Evolutionary conservation across 2,888 invertebrate genomes (phyloP), one percentile per base, ranked within the genome.

Genomic region (Ditula angustiorana): DNA sequence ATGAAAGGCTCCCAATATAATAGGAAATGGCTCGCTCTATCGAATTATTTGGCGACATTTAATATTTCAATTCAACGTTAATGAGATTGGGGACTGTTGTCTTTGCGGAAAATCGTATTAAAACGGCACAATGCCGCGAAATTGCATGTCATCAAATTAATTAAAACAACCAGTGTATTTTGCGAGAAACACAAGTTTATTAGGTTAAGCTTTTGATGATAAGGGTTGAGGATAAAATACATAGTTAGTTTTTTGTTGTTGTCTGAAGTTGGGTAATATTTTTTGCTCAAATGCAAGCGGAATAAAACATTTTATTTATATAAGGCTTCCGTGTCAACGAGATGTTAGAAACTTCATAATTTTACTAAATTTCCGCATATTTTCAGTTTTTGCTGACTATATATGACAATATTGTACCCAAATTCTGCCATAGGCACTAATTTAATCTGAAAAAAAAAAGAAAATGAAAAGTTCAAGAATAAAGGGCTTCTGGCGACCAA

Each of bases 101-200:
- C 46, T 56, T 46, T 53, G 61, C 55, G 61, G 55, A 49, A 55
- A 62, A 62, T 55, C 61, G 47, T 49, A 49, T 62, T 62, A 53
- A 47, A 56, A 49, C 26, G 28, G 35, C 21, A 62, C 55, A 56
- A 56, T 53, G 11, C 44, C 13, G 28, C 41, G 52, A 63, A 52
- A 63, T 63, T 63, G 57, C 50, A 35, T 52, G 52, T 58, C 52
- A 52, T 58, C 26, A 44, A 52, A 50, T 52, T 30, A 52, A 50
- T 60, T 28, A 41, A 24, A 28, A 28, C 44, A 11, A 35, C 35
- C 30, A 23, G n/a, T 50, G 30, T 16, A 47, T 53, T 35, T 35
- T 7, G 35, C 7, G 13, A 5, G 53, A 10, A 35, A 19, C 35
- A 52, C 50, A 49, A 49, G 30, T 53, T 53, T 37, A 35, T 35